These are phyloP conservation scores for Heterodera carotae DNA, from an alignment of 1,140 invertebrate genomes.

Conservation along the genomic window DNA sequence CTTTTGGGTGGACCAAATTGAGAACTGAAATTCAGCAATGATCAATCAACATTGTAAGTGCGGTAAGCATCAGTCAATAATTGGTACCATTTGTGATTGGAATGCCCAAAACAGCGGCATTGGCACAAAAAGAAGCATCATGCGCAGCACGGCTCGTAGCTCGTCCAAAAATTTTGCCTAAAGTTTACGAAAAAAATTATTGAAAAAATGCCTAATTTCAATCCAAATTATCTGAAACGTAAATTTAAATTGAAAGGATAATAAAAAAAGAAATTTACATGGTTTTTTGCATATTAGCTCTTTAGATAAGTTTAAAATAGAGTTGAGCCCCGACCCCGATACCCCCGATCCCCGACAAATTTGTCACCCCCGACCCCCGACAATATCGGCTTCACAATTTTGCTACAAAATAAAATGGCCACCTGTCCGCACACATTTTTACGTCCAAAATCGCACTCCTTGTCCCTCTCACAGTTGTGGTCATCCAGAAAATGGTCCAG, in stretches of 20 bases:
- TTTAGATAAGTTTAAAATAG: too few relatives aligned
- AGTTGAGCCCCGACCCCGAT: too few relatives aligned
- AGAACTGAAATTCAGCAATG: constrained; percentile 1
- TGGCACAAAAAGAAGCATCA: constrained; percentile 14
- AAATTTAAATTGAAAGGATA: too few relatives aligned
- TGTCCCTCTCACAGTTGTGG: constrained; percentile 30
- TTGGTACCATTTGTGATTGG: constrained; percentile 24
- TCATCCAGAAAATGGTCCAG: constrained; percentile 25
- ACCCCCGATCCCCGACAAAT: too few relatives aligned
- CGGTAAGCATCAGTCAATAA: too few relatives aligned
- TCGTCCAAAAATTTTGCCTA: constrained; percentile 23
- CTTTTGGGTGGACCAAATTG: constrained; percentile 17
- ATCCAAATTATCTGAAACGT: too few relatives aligned
- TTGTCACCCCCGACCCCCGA: too few relatives aligned
- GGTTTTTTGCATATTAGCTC: too few relatives aligned
- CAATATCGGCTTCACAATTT: background rate
- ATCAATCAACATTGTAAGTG: background rate
- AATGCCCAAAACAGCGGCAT: constrained; percentile 24
- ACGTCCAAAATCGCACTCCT: constrained; percentile 31
- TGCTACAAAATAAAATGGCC: too few relatives aligned
- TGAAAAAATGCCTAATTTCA: too few relatives aligned
- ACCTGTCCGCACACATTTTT: constrained; percentile 29
- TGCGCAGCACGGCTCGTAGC: background rate
- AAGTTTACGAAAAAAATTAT: too few relatives aligned
- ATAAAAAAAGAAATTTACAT: background rate